phyloP scores from a whole-genome alignment of 2,113 vertebrate genomes.

The Odocoileus hemionus region DNA sequence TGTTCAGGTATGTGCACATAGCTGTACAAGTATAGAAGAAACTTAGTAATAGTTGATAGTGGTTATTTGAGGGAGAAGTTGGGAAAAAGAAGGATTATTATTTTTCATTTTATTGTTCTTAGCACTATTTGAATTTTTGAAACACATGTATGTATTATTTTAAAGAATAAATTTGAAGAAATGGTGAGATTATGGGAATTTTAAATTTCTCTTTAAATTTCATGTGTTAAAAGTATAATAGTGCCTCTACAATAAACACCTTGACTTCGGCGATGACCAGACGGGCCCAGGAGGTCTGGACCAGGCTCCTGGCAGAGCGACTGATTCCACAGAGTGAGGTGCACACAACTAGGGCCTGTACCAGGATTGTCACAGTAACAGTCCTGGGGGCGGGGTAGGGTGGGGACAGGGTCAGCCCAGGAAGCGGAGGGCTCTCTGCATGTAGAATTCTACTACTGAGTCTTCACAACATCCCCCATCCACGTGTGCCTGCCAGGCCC shows the following conservation, averaged over 20 bases:
- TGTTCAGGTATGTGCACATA: neutral
- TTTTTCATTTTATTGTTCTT: neutral
- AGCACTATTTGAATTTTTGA: neutral
- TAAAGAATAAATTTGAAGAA: neutral
- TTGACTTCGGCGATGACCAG: neutral
- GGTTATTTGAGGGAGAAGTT: neutral
- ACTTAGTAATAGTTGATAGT: neutral
- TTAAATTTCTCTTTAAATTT: neutral
- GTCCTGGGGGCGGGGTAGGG: neutral
- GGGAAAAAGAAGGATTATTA: neutral
- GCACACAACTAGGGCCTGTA: accelerated
- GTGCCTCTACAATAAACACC: neutral
- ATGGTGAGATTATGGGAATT: neutral
- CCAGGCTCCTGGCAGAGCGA: neutral
- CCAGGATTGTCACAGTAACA: neutral
- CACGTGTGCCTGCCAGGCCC: neutral
- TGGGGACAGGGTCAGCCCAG: neutral
- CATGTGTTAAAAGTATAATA: neutral
- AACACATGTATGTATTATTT: neutral
- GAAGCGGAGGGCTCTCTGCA: neutral
- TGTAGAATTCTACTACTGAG: neutral
- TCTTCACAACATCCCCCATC: neutral
- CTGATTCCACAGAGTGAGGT: neutral
- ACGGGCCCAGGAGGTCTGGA: neutral
- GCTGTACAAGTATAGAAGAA: neutral